Percentiles rank a stretch among this genome's conserved stretches.
These are phyloP conservation scores for Platyura marginata DNA, from an alignment of 1,140 invertebrate species.

Conservation along the genomic window DNA sequence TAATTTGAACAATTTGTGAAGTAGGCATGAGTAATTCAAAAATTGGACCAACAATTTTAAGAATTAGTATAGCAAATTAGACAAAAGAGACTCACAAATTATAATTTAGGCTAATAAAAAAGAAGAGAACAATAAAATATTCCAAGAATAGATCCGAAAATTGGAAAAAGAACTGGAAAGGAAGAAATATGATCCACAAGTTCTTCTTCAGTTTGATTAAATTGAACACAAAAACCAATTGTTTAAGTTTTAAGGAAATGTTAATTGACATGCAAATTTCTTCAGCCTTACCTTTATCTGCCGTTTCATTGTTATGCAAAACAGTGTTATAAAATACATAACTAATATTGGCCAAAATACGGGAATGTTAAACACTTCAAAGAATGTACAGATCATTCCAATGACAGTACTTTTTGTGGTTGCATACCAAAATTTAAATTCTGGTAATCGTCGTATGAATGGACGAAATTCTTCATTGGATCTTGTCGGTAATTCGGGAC, in stretches of 20 bases:
- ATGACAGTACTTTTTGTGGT: constrained; percentile 89
- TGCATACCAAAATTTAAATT: constrained; percentile 99
- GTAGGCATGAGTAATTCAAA: no score
- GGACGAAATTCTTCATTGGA: constrained; percentile 96
- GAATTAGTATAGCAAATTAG: no score
- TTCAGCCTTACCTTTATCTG: constrained; percentile 79
- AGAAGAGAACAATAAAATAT: no score
- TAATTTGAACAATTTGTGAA: no score
- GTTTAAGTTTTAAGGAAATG: constrained; percentile 1
- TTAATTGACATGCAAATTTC: background rate
- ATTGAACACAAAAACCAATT: background rate
- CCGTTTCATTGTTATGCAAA: constrained; percentile 98
- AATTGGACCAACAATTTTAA: no score
- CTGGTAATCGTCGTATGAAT: constrained; percentile 92
- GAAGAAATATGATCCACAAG: background rate
- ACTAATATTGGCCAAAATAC: constrained; percentile 99
- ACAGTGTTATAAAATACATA: constrained; percentile 97
- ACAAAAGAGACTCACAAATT: no score
- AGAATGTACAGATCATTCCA: constrained; percentile 85
- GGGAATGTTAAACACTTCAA: constrained; percentile 96
- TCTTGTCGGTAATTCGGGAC: constrained; percentile 83
- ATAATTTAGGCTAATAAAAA: no score
- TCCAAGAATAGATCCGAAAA: constrained; percentile 4
- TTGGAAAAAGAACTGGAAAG: constrained; percentile 1
- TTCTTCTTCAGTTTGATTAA: background rate